These are phyloP conservation scores for Blastobasis adustella DNA, from an alignment of 2,888 invertebrate genomes.

Conservation along the genomic window DNA sequence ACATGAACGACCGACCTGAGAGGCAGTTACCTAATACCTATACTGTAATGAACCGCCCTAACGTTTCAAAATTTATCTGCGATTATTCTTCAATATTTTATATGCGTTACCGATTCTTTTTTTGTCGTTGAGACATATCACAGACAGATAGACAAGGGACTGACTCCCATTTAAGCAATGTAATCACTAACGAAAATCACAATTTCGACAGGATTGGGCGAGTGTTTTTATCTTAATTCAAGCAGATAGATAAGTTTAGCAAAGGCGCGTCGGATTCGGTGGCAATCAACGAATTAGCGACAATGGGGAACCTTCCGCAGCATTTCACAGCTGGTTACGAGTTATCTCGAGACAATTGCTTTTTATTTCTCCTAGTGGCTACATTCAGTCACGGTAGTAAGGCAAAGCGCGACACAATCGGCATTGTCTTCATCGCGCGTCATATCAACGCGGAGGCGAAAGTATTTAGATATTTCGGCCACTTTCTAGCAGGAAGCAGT, in stretches of 20 bases:
- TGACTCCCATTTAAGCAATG: too few species aligned
- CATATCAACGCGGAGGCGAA: constrained; percentile 5
- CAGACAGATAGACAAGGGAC: too few species aligned
- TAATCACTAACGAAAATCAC: too few species aligned
- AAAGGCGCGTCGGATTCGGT: constrained; percentile 23
- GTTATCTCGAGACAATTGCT: constrained; percentile 27
- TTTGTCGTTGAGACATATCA: too few species aligned
- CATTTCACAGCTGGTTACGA: constrained; percentile 30
- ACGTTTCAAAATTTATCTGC: too few species aligned
- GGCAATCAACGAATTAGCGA: constrained; percentile 29
- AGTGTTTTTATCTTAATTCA: neutral
- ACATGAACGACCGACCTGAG: too few species aligned
- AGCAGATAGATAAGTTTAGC: constrained; percentile 1
- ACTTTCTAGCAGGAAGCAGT: neutral
- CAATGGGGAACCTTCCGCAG: constrained; percentile 33
- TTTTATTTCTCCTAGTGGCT: constrained; percentile 23
- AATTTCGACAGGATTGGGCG: neutral
- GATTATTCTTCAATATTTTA: too few species aligned
- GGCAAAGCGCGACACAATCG: constrained; percentile 24
- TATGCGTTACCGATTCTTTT: too few species aligned
- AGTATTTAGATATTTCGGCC: neutral
- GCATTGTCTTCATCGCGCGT: constrained; percentile 24
- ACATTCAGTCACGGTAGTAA: constrained; percentile 27
- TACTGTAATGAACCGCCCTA: too few species aligned
- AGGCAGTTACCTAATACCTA: too few species aligned